Evolutionary conservation across 2,888 invertebrate genomes (phyloP).

Genomic region (Lydus trimaculatus): DNA sequence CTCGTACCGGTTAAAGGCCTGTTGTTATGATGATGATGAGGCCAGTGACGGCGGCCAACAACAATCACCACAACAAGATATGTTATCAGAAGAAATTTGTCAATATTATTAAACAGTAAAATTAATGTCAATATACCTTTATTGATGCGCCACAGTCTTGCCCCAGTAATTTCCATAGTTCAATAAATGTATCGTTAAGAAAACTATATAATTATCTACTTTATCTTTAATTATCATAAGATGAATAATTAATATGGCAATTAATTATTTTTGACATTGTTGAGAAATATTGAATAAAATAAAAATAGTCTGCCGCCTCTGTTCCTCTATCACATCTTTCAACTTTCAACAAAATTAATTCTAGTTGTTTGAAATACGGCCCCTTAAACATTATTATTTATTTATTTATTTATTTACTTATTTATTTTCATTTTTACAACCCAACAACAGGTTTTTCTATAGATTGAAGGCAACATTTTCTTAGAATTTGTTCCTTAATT

Average conservation of each 20-base stretch:
- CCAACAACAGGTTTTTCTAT: not conserved
- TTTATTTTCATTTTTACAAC: slow-evolving; percentile 1
- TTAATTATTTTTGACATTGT: not conserved
- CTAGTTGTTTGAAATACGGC: slow-evolving; percentile 17
- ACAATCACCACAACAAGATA: not conserved
- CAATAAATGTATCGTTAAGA: not conserved
- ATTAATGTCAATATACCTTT: not conserved
- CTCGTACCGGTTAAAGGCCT: slow-evolving; percentile 18
- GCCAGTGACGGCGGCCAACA: not conserved
- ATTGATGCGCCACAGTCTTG: not conserved
- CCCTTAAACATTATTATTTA: slow-evolving; percentile 15
- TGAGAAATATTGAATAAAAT: not conserved
- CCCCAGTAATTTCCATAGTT: not conserved
- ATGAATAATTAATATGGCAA: not conserved
- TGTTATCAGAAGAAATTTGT: not conserved
- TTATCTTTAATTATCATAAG: not conserved
- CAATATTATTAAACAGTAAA: not conserved
- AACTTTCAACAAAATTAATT: slow-evolving; percentile 24
- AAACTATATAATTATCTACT: not conserved
- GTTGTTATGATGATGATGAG: slow-evolving; percentile 16
- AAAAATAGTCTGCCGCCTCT: not conserved
- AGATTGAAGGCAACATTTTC: slow-evolving; percentile 6
- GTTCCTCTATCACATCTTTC: slow-evolving; percentile 13
- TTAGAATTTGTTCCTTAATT: slow-evolving; percentile 14
- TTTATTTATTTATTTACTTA: not conserved